Base-by-base conservation (phyloP, 2,888 invertebrate species). In the Caenorhabditis becei region DNA sequence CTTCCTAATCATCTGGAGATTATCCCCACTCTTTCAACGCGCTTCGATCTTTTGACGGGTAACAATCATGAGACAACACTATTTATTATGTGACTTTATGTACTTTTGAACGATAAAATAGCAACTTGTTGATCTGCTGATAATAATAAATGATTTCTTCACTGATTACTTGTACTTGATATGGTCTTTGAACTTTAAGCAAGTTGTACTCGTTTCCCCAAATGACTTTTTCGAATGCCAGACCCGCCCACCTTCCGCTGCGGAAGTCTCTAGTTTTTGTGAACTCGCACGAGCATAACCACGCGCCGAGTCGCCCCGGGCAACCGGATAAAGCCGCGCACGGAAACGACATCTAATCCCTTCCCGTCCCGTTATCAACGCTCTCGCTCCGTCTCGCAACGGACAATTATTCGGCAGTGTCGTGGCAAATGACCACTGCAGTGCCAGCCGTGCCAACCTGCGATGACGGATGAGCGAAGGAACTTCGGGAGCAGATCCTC, bases 391-490 rank as follows among this genome's bases (percentile, higher is more conserved):
- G 49, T 18, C 49, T 49, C 49, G 18, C 49, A 20, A 4, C 18
- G 49, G 44, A 56, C 66, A 63, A 63, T 63, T 63, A 63, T 54
- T 23, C 49, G 16, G 26, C 62, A 47, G 28, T 28, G n/a, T 44
- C 37, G 44, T 47, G 18, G 28, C 20, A 37, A 70, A 70, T 53
- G 53, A 16, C 23, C n/a, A 69, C 49, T 59, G 18, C 18, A 58
- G 28, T 10, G 35, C 7, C 32, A 32, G 56, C n/a, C 16, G 54
- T 47, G 32, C 49, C 70, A 51, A 70, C 32, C 61, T 70, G 61
- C 26, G 54, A 77, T 77, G 77, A 67, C 69, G 77, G 63, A 77
- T 77, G 77, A 77, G 67, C 53, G 51, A 16, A n/a, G 58, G 58
- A 58, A 35, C 20, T 53, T 62, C 59, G 37, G 35, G 54, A 44